A percentile compares a stretch with the other conserved stretches of the same genome.
Evolutionary conservation across 2,888 invertebrate genomes (phyloP).

Genomic region (Morpho achilles): DNA sequence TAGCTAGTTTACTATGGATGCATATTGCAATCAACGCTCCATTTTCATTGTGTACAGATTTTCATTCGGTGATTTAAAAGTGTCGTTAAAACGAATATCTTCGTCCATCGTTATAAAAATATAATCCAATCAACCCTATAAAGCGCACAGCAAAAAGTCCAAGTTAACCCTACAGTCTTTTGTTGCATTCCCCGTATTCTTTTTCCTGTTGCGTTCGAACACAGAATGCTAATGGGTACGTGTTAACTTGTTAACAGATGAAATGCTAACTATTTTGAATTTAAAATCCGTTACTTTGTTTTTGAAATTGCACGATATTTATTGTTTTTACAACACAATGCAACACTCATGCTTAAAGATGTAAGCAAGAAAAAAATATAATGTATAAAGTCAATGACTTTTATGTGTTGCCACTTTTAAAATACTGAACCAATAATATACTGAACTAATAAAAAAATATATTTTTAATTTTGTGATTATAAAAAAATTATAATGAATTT

Average conservation of each 20-base stretch:
- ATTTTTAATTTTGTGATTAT: too few species aligned
- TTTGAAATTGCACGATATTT: conserved; percentile 16
- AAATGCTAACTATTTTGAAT: conserved; percentile 12
- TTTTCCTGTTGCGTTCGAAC: conserved; percentile 21
- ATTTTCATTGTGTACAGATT: too few species aligned
- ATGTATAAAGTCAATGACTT: too few species aligned
- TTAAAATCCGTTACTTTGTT: conserved; percentile 20
- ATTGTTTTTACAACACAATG: conserved; percentile 7
- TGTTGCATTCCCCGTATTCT: conserved; percentile 15
- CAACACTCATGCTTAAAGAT: background rate
- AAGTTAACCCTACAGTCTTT: conserved; percentile 16
- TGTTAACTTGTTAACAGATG: conserved; percentile 21
- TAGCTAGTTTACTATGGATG: too few species aligned
- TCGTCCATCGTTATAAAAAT: background rate
- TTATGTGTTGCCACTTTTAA: too few species aligned
- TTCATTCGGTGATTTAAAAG: too few species aligned
- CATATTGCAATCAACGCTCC: too few species aligned
- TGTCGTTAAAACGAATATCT: background rate
- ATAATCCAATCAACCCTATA: conserved; percentile 14
- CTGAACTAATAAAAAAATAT: too few species aligned
- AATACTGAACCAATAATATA: too few species aligned
- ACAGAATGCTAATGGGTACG: conserved; percentile 24
- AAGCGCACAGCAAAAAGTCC: background rate
- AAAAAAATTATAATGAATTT: too few species aligned
- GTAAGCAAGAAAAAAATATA: background rate